Conservation (phyloP, 30 jellyfish, hydroid and myxozoan species). For the Aurelia sp. region DNA sequence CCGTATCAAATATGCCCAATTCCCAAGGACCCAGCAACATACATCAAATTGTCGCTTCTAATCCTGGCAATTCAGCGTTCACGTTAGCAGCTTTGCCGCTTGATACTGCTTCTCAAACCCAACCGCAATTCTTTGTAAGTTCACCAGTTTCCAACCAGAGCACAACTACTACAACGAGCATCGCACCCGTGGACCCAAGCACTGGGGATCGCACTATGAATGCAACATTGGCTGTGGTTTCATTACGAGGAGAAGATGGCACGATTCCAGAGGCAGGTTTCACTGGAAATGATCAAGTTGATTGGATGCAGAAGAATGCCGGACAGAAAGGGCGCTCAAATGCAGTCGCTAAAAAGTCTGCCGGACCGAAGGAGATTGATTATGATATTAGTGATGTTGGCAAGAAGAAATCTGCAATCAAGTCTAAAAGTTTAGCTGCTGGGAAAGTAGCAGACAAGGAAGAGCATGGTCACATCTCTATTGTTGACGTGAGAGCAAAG, state of each 20-base stretch:
- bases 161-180: conserved; percentile 47
- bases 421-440: background rate
- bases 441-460: background rate
- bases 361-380: background rate
- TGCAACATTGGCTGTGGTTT: conserved; percentile 28
- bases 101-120: background rate
- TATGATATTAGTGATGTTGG: conserved; percentile 20
- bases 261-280: conserved; percentile 52
- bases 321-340: background rate
- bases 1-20: background rate
- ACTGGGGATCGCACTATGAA: conserved; percentile 47
- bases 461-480: background rate
- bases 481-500: too few relatives aligned
- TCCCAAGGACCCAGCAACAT: background rate
- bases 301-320: conserved; percentile 31
- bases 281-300: conserved; percentile 29
- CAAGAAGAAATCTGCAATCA: conserved; percentile 33
- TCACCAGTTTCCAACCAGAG: conserved; percentile 38
- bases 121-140: conserved; percentile 55
- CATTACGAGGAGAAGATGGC: conserved; percentile 55
- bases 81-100: conserved; percentile 60
- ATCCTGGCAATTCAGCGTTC: conserved; percentile 9
- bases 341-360: background rate
- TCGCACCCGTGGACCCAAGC: conserved; percentile 30
- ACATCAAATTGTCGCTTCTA: conserved; percentile 29